phyloP scores from a whole-genome alignment of 2,113 vertebrate species.

The Alouatta palliata region DNA sequence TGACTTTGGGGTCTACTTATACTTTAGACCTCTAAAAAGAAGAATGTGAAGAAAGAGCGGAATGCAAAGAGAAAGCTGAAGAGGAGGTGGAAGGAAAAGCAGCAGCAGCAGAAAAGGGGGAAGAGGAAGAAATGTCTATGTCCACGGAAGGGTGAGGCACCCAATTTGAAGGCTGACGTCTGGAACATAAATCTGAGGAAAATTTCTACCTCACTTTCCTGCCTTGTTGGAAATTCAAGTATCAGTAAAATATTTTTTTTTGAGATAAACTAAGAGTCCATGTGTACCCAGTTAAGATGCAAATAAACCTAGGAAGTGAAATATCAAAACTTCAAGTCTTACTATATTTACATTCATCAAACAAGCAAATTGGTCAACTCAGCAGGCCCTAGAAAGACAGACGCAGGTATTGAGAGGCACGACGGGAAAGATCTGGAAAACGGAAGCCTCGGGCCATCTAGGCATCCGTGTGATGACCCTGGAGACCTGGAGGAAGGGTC shows the following conservation, averaged over 20 bases:
- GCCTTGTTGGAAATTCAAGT: not conserved
- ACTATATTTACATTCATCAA: slow-evolving; percentile 31
- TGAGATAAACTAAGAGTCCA: not conserved
- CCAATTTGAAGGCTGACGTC: not conserved
- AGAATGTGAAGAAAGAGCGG: not conserved
- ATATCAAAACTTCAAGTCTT: slow-evolving; percentile 37
- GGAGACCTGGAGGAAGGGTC: not conserved
- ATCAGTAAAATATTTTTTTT: not conserved
- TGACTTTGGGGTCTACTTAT: not conserved
- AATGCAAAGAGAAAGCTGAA: not conserved
- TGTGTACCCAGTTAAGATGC: not conserved
- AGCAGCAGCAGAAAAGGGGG: not conserved
- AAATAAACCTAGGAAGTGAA: slow-evolving; percentile 37
- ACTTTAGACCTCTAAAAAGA: not conserved
- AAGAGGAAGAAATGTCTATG: not conserved
- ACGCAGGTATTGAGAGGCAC: not conserved
- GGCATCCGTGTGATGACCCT: not conserved
- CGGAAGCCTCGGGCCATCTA: not conserved
- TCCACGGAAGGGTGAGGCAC: not conserved
- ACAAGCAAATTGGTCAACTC: slow-evolving; percentile 14
- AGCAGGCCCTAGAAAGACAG: not conserved
- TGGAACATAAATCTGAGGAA: not conserved
- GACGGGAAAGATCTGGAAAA: not conserved
- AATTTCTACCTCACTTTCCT: not conserved
- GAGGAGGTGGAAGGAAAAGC: not conserved